These are phyloP conservation scores for Ennomos quercinarius DNA, from an alignment of 2,888 invertebrate species.

Conservation along the genomic window DNA sequence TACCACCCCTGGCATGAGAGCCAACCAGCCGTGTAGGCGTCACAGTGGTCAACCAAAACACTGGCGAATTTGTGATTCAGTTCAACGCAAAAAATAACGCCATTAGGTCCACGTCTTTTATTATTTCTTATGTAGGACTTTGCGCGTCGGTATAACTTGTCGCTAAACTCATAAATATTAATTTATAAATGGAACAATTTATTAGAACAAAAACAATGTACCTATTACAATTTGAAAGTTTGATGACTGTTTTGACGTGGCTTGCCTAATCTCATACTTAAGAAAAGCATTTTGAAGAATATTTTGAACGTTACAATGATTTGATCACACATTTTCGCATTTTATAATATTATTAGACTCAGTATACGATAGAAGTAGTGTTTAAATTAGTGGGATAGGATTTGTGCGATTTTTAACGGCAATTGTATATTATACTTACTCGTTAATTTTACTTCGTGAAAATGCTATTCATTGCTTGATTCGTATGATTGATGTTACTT, in stretches of 20 bases:
- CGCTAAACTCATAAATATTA: constrained; percentile 39
- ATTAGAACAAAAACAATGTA: constrained; percentile 31
- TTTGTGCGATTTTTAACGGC: no score
- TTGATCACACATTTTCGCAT: no score
- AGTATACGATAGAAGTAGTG: no score
- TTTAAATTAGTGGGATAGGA: no score
- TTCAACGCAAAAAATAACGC: constrained; percentile 24
- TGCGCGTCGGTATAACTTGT: constrained; percentile 34
- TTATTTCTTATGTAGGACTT: constrained; percentile 13
- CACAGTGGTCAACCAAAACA: constrained; percentile 30
- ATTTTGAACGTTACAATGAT: not conserved
- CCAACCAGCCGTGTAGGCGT: constrained; percentile 33
- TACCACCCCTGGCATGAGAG: constrained; percentile 21
- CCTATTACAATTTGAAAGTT: constrained; percentile 13
- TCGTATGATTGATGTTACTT: not conserved
- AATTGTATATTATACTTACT: no score
- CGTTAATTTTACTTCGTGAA: no score
- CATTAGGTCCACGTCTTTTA: constrained; percentile 4
- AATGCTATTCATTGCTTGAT: not conserved
- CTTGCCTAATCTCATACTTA: constrained; percentile 16
- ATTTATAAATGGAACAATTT: constrained; percentile 35
- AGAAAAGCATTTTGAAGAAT: constrained; percentile 13
- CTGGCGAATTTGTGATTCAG: constrained; percentile 28
- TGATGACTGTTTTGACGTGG: constrained; percentile 28
- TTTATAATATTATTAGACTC: no score